Conservation (phyloP, 2,113 vertebrate genomes). For the Raja brachyura region DNA sequence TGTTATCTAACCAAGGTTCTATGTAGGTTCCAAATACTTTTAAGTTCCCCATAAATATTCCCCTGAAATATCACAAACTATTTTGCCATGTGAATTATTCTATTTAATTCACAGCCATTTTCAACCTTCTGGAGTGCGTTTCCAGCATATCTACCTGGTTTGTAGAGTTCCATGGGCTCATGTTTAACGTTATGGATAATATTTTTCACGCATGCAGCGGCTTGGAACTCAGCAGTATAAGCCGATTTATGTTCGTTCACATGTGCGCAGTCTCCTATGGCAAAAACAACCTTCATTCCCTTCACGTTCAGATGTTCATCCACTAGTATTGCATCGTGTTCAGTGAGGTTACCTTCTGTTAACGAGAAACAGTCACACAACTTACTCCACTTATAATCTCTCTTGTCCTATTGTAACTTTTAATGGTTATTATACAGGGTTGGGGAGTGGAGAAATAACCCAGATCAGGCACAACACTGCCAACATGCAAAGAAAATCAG, state of each 20-base stretch:
- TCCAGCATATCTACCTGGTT: constrained; percentile 58
- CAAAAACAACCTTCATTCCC: constrained; percentile 69
- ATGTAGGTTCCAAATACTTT: no score
- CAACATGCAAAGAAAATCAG: background rate
- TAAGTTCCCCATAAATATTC: no score
- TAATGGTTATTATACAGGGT: background rate
- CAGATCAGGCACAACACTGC: background rate
- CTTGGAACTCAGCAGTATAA: constrained; percentile 75
- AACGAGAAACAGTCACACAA: constrained; percentile 41
- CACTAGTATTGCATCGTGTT: constrained; percentile 64
- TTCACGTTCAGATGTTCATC: constrained; percentile 74
- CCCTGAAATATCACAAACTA: no score
- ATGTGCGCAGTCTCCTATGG: constrained; percentile 75
- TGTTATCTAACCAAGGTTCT: no score
- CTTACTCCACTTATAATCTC: background rate
- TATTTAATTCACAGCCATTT: background rate
- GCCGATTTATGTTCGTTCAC: constrained; percentile 77
- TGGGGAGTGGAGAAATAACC: background rate
- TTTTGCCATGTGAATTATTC: background rate
- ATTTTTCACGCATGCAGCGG: constrained; percentile 62
- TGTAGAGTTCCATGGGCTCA: constrained; percentile 64
- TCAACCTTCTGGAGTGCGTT: background rate
- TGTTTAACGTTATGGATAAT: constrained; percentile 67
- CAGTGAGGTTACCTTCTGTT: constrained; percentile 49
- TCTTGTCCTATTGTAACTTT: background rate